Evolutionary conservation across 2,797 vertebrate species (phyloP), one percentile per base, ranked within the genome.

Genomic region (Miichthys miiuy): DNA sequence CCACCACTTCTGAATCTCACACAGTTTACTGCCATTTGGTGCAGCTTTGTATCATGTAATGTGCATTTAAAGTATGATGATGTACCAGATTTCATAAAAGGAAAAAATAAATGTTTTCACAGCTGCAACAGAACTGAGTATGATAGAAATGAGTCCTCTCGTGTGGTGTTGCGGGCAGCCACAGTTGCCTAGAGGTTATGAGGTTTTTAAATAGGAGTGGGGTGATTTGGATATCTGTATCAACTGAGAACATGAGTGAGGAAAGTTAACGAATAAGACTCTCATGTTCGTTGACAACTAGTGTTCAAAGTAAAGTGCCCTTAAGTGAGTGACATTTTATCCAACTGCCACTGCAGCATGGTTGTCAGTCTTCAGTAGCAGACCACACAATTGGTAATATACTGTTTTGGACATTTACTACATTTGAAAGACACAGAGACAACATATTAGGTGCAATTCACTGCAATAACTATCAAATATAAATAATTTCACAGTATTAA

Each of bases 181-280:
- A 13, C 66, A 48, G 54, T n/a, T 20, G 23, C 55, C 42, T 44
- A 11, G 11, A 72, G 78, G 60, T 78, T 34, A 56, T 25, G n/a
- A 70, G 51, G n/a, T 27, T 70, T 38, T 20, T 23, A 62, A 77
- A 72, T 62, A 34, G 34, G 34, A 69, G 25, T 21, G 30, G 23
- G 50, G 48, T 23, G 58, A 80, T 63, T 76, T 72, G 57, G 17
- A 58, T 62, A 23, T 58, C 66, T 62, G n/a, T 44, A 68, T 61
- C 11, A 8, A 12, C 23, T 23, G 30, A 74, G 55, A 46, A 58
- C 41, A 46, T 5, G 21, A 75, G n/a, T 18, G n/a, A 57, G 7
- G 18, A 52, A 73, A 50, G 58, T 67, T 42, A 61, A 69, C 42
- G 9, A 80, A 80, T 67, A 75, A 75, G 6, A 51, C 51, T 63